Evolutionary conservation across 2,797 vertebrate genomes (phyloP).

Genomic region (Holocentrus rufus): DNA sequence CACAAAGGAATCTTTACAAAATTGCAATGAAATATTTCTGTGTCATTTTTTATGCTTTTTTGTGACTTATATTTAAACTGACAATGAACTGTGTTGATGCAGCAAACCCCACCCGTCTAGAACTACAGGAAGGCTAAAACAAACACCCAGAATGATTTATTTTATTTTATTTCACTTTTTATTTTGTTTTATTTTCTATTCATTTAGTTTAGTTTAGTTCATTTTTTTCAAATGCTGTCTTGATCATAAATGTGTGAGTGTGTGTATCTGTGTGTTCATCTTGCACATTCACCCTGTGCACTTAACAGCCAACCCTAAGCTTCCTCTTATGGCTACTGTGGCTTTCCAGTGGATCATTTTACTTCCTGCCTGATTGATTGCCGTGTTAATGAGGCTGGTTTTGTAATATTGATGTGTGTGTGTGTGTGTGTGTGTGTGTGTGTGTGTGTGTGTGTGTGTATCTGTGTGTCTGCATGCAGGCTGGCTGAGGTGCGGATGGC

Average conservation of each 20-base stretch:
- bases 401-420: slow-evolving; percentile 10
- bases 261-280: slow-evolving; percentile 13
- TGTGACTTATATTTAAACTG: background rate
- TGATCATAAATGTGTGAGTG: background rate
- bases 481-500: slow-evolving; percentile 80
- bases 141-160: background rate
- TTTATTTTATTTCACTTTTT: too few species aligned
- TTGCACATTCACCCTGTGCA: slow-evolving; percentile 16
- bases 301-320: slow-evolving; percentile 10
- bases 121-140: background rate
- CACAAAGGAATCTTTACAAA: too few species aligned
- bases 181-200: too few species aligned
- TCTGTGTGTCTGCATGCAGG: slow-evolving; percentile 70
- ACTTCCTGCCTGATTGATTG: slow-evolving; percentile 13
- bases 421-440: background rate
- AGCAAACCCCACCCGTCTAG: background rate
- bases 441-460: slow-evolving; percentile 26
- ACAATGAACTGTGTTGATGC: background rate
- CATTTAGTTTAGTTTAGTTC: too few species aligned
- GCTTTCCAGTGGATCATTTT: slow-evolving; percentile 15
- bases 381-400: slow-evolving; percentile 10
- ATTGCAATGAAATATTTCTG: too few species aligned
- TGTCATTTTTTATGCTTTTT: background rate
- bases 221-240: background rate
- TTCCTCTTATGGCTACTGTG: slow-evolving; percentile 9